Evolutionary conservation across 2,888 invertebrate species (phyloP).

Genomic region (Coleophora flavipennella): DNA sequence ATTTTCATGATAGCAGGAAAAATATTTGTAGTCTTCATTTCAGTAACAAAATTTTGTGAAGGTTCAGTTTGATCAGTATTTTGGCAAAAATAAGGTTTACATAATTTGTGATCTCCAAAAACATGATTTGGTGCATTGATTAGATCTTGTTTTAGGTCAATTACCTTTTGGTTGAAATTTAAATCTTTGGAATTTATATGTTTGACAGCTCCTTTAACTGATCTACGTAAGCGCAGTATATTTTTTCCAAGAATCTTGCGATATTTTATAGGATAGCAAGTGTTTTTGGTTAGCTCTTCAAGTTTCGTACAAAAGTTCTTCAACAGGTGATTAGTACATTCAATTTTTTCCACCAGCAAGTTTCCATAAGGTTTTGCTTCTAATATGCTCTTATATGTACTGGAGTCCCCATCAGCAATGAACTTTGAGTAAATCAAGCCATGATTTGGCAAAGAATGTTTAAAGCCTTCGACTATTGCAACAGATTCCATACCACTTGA

Average conservation of each 20-base stretch:
- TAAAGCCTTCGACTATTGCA: constrained; percentile 10
- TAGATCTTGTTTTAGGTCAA: neutral
- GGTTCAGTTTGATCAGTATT: too few relatives aligned
- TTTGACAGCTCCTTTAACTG: neutral
- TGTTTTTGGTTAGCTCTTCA: constrained; percentile 3
- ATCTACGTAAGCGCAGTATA: neutral
- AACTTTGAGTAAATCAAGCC: constrained; percentile 8
- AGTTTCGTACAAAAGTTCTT: constrained; percentile 4
- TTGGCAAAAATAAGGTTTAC: neutral
- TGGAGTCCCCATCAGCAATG: constrained; percentile 12
- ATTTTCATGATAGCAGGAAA: too few relatives aligned
- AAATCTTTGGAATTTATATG: neutral
- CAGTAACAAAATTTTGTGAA: too few relatives aligned
- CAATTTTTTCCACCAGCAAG: constrained; percentile 3
- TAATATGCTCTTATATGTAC: constrained; percentile 1
- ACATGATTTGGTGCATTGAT: neutral
- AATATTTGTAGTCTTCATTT: too few relatives aligned
- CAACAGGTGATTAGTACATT: constrained; percentile 5
- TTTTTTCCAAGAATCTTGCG: constrained; percentile 1
- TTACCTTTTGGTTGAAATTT: neutral
- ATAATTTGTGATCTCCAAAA: neutral
- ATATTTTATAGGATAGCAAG: constrained; percentile 1
- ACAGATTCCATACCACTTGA: constrained; percentile 7
- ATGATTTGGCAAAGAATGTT: constrained; percentile 4
- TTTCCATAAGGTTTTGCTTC: neutral